Base-by-base conservation (phyloP, 2,888 invertebrate species). In the Eurytoma adleriae region DNA sequence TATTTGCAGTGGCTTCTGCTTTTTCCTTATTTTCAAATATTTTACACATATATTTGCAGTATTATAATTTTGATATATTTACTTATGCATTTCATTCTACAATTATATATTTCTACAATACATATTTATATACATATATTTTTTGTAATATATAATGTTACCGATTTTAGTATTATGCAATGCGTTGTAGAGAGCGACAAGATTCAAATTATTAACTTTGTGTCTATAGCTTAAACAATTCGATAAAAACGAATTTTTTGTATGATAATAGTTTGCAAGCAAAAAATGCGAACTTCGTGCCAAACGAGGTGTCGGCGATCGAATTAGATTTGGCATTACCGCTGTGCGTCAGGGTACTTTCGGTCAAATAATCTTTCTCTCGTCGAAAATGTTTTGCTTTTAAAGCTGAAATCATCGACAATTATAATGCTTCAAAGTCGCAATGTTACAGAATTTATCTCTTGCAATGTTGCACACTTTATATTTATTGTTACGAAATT, bases 1-100 rank as follows among this genome's bases (percentile, higher is more conserved):
- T 20, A 54, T 72, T 74, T 79, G 69, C 16, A 68, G 76, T 81
- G 66, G 83, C 83, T 84, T 83, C 64, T 57, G 82, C 80, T 83
- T 84, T 81, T 52, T 62, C 83, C 81, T 73, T 75, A 79, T 78
- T 82, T 79, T 54, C 61, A 77, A 66, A 69, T 57, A 64, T 78
- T 48, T 50, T 16, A 72, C 48, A 48, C 52, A 56, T 4, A 5
- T 57, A 24, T 13, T 5, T 67, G n/a, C 40, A 40, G 2, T 5
- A 10, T 56, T 72, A 18, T 67, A 48, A 18, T 67, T 64, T 73
- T 40, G 20, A 62, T 62, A 61, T 61, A 30, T 68, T 18, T 68
- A 62, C 40, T 27, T 16, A 71, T 56, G 12, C 16, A 52, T 72
- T 50, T 18, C 2, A 40, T 10, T 1, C 1, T 40, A 40, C 7